Conservation (phyloP, 2,113 vertebrate genomes). For the Sminthopsis crassicaudata region DNA sequence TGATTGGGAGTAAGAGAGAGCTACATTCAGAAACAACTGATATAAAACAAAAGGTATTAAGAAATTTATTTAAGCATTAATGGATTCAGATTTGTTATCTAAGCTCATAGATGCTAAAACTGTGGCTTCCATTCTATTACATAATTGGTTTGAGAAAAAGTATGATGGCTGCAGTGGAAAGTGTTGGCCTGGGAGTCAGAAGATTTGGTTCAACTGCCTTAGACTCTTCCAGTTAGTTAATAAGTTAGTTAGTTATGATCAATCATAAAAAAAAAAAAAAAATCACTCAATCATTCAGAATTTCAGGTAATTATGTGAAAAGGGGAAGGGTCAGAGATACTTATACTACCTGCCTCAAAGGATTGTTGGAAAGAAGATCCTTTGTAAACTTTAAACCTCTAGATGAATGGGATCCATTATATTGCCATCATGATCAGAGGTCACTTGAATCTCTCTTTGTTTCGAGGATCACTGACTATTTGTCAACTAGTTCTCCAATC, state of each 20-base stretch:
- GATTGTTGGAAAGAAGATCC: background rate
- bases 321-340: background rate
- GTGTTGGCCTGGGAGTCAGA: background rate
- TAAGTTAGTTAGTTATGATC: background rate
- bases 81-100: slow-evolving; percentile 22
- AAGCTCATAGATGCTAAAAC: slow-evolving; percentile 19
- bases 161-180: slow-evolving; percentile 50
- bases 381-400: background rate
- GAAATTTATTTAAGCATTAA: background rate
- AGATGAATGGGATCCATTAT: background rate
- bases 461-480: background rate
- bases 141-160: slow-evolving; percentile 12
- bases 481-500: background rate
- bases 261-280: background rate
- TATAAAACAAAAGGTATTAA: background rate
- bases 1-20: background rate
- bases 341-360: background rate
- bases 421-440: background rate
- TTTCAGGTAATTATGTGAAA: background rate
- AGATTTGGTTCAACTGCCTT: background rate
- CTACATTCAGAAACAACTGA: background rate
- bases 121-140: slow-evolving; percentile 64
- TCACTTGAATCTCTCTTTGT: background rate
- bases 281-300: background rate
- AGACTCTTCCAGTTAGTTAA: background rate